These are phyloP conservation scores for Sylvilagus floridanus DNA, from an alignment of 2,797 vertebrate species.

Conservation along the genomic window DNA sequence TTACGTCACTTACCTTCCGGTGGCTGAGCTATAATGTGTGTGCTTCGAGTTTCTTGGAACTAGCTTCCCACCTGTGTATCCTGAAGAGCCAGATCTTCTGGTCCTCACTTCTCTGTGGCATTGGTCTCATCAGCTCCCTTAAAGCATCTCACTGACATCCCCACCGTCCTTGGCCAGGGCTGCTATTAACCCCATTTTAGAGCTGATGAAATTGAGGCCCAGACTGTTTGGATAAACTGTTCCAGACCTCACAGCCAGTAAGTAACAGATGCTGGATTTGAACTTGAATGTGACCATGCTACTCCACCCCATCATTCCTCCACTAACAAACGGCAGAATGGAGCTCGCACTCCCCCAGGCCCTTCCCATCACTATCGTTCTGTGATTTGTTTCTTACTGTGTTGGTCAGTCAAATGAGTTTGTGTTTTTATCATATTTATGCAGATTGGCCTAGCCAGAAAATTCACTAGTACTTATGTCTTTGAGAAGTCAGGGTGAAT, in stretches of 20 bases:
- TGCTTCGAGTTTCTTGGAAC: background rate
- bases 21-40: background rate
- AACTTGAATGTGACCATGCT: background rate
- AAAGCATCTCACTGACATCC: background rate
- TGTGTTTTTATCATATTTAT: slow-evolving; percentile 66
- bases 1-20: background rate
- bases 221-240: background rate
- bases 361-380: background rate
- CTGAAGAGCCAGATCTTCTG: background rate
- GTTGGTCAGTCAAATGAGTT: slow-evolving; percentile 56
- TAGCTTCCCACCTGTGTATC: background rate
- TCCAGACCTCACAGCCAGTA: background rate
- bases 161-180: background rate
- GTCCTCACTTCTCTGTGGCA: background rate
- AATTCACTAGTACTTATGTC: slow-evolving; percentile 41
- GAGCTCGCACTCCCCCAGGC: background rate
- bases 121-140: background rate
- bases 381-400: slow-evolving; percentile 13
- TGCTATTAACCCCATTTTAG: background rate
- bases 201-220: background rate
- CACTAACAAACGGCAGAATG: background rate
- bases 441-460: slow-evolving; percentile 63
- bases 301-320: background rate
- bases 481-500: slow-evolving; percentile 55
- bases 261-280: background rate